phyloP scores from a whole-genome alignment of 1,140 invertebrate genomes.

The Andricus grossulariae region DNA sequence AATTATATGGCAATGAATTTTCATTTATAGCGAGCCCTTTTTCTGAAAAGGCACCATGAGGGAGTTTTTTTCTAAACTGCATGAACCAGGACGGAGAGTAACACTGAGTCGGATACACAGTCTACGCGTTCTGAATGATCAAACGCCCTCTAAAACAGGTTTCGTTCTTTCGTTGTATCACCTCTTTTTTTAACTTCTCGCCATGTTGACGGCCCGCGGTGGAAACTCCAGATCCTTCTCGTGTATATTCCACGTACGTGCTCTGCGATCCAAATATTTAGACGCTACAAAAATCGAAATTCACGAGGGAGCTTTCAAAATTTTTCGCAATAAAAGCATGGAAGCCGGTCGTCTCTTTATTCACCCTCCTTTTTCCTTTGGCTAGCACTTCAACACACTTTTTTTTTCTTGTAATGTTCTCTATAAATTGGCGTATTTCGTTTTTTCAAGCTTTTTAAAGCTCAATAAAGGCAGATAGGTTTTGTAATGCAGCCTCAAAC shows the following conservation, averaged over 20 bases:
- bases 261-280: slow-evolving; percentile 22
- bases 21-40: neutral
- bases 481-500: neutral
- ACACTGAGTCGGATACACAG: slow-evolving; percentile 6
- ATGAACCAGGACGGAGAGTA: slow-evolving; percentile 10
- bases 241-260: slow-evolving; percentile 29
- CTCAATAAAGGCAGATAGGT: neutral
- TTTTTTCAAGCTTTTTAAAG: too few species aligned
- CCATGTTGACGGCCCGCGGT: slow-evolving; percentile 27
- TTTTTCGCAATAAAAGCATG: neutral
- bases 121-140: slow-evolving; percentile 23
- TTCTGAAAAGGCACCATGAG: neutral
- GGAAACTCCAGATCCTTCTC: slow-evolving; percentile 19
- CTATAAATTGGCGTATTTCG: too few species aligned
- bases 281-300: slow-evolving; percentile 21
- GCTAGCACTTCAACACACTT: too few species aligned
- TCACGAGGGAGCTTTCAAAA: slow-evolving; percentile 11
- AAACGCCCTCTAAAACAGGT: slow-evolving; percentile 21
- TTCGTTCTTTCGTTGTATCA: slow-evolving; percentile 22
- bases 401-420: too few species aligned
- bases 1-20: too few species aligned
- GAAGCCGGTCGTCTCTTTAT: neutral
- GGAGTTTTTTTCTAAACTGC: slow-evolving; percentile 1
- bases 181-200: slow-evolving; percentile 28
- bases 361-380: too few species aligned